Percentiles rank a stretch among this genome's conserved stretches.
Conservation (phyloP, 2,797 vertebrate genomes). For the Aratinga solstitialis region DNA sequence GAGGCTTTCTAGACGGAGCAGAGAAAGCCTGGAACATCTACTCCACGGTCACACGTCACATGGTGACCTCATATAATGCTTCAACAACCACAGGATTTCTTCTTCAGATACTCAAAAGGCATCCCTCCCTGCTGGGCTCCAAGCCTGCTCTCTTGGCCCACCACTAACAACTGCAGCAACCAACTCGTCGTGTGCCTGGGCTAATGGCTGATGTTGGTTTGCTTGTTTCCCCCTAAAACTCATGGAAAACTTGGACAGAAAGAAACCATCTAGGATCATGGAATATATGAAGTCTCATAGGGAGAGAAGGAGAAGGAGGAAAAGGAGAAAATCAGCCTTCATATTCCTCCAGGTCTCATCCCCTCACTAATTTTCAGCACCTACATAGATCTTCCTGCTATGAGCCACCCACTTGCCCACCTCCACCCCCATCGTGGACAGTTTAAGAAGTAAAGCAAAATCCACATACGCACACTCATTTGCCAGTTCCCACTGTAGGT, state of each 20-base stretch:
- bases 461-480: background rate
- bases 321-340: background rate
- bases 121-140: background rate
- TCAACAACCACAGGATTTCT: background rate
- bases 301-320: background rate
- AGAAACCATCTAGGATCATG: background rate
- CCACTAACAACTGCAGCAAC: background rate
- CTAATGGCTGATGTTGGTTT: background rate
- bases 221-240: background rate
- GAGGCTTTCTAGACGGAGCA: background rate
- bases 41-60: background rate
- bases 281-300: background rate
- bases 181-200: background rate
- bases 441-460: background rate
- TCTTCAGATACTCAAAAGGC: background rate
- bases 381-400: background rate
- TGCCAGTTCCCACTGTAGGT: background rate
- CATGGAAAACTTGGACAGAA: background rate
- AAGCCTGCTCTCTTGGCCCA: background rate
- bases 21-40: background rate
- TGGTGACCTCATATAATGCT: accelerated
- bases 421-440: background rate
- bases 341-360: background rate
- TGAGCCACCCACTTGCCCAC: background rate
- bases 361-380: background rate